Conservation (phyloP, 2,888 invertebrate species). For the Willowsia nigromaculata region DNA sequence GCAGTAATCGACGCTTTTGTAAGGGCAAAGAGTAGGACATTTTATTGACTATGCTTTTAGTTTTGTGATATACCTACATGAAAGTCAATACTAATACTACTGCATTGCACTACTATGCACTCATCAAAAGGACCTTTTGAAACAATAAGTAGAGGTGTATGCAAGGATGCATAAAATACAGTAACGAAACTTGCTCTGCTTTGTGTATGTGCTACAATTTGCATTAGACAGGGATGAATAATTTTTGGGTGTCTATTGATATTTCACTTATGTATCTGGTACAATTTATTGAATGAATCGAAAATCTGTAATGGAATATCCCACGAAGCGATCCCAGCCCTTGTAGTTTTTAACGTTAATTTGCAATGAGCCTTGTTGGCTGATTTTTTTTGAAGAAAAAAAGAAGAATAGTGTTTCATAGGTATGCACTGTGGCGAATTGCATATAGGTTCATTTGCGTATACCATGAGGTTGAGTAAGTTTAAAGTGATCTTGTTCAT, state of each 20-base stretch:
- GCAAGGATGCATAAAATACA: too few species aligned
- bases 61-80: neutral
- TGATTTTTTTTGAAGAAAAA: neutral
- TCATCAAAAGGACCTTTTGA: neutral
- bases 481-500: too few species aligned
- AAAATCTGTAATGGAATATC: neutral
- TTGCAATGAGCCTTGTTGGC: neutral
- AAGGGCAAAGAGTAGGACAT: too few species aligned
- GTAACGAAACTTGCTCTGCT: neutral
- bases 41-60: too few species aligned
- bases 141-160: too few species aligned
- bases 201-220: neutral
- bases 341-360: neutral
- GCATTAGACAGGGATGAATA: slow-evolving; percentile 22
- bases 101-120: neutral
- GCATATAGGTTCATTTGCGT: too few species aligned
- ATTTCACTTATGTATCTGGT: neutral
- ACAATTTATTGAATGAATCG: neutral
- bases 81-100: neutral
- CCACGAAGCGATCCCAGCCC: neutral
- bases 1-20: too few species aligned
- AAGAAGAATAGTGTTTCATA: neutral
- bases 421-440: too few species aligned
- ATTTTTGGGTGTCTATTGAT: slow-evolving; percentile 9
- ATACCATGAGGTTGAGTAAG: too few species aligned